Evolutionary conservation across 2,113 vertebrate species (phyloP), one percentile per base, ranked within the genome.

Genomic region (Chaetura pelagica): DNA sequence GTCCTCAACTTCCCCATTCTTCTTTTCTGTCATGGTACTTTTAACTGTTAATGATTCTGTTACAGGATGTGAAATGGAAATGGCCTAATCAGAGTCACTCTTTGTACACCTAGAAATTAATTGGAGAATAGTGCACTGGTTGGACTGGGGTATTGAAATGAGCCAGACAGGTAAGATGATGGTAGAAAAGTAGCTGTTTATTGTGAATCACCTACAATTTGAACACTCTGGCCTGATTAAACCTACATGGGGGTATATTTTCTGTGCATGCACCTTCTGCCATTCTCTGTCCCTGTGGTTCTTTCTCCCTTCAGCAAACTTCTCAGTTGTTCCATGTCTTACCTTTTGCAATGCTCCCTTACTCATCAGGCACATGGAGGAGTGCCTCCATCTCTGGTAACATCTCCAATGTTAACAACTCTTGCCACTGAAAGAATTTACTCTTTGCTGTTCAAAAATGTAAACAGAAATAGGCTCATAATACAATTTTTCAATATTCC

Each of bases 91-190:
- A 1, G 57, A 8, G 42, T 5, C 4, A 0, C n/a, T 61, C n/a
- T 61, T 24, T 16, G 32, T 8, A 9, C 32, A 3, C n/a, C 18
- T 16, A 7, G 58, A 4, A 18, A 23, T 3, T 32, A 71, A 11
- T 13, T 3, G 13, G 69, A 1, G 9, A 6, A 0, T 5, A 6
- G 2, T 4, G 12, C 20, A 0, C 68, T 12, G 46, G 3, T 54
- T 2, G 4, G 22, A 26, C 20, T 14, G 75, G 61, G 44, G 4
- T 12, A 1, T 20, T 49, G 12, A 9, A 6, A 0, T 7, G 66
- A 14, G 59, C n/a, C 52, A 15, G 78, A n/a, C 16, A 2, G 58
- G 12, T 22, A 5, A 7, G n/a, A 1, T 9, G 16, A 24, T 2
- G 73, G 22, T 4, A 19, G 44, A 5, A 18, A 20, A 92, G 22